Evolutionary conservation across 2,797 vertebrate genomes (phyloP).

Genomic region (Gymnothorax javanicus): DNA sequence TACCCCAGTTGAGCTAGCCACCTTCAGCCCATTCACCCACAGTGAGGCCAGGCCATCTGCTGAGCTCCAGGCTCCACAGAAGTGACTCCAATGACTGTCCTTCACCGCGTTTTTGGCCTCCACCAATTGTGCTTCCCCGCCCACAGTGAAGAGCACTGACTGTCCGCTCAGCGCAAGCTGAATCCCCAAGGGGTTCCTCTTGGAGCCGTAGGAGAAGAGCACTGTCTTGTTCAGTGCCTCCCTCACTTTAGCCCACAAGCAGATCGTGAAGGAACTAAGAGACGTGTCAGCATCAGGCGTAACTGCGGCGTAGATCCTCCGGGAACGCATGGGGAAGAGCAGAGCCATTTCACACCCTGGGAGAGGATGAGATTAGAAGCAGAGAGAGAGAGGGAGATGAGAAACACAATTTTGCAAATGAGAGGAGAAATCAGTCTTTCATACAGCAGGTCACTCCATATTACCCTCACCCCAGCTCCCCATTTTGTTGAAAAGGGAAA

Average conservation of each 20-base stretch:
- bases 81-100: slow-evolving; percentile 78
- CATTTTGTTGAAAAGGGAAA: slow-evolving; percentile 45
- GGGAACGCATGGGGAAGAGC: slow-evolving; percentile 93
- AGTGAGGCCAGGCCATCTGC: slow-evolving; percentile 73
- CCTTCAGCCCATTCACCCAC: slow-evolving; percentile 77
- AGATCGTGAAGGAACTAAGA: slow-evolving; percentile 80
- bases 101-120: slow-evolving; percentile 57
- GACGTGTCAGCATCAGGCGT: slow-evolving; percentile 69
- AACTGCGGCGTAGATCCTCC: slow-evolving; percentile 83
- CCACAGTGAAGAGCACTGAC: slow-evolving; percentile 74
- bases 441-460: background rate
- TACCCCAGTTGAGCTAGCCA: slow-evolving; percentile 58
- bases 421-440: background rate
- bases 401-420: background rate
- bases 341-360: slow-evolving; percentile 87
- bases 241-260: slow-evolving; percentile 88
- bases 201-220: slow-evolving; percentile 88
- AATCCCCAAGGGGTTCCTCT: slow-evolving; percentile 84
- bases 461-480: background rate
- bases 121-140: slow-evolving; percentile 75
- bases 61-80: slow-evolving; percentile 87
- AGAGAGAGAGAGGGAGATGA: slow-evolving; percentile 11
- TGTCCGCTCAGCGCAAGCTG: slow-evolving; percentile 82
- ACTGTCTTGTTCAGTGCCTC: slow-evolving; percentile 83
- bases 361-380: slow-evolving; percentile 17